Conservation (phyloP, 2,888 invertebrate species). For the Metallyticus violacea region DNA sequence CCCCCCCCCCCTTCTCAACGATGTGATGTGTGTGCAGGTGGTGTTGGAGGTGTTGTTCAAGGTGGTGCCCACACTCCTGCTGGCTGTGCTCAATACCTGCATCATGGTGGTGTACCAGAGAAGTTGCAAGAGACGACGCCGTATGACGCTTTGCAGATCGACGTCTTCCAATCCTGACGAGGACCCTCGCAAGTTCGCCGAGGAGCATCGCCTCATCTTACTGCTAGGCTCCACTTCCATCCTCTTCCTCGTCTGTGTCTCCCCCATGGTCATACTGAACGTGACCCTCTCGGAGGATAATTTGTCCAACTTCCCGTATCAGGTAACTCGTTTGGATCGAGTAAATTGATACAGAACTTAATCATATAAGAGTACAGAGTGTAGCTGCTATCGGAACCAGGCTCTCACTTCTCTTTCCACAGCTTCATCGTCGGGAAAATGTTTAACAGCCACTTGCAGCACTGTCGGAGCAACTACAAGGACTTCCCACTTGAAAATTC, state of each 20-base stretch:
- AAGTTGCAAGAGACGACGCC: slow-evolving; percentile 60
- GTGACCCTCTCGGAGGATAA: slow-evolving; percentile 63
- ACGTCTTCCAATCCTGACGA: slow-evolving; percentile 55
- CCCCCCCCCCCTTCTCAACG: slow-evolving; percentile 51
- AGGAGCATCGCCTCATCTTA: slow-evolving; percentile 63
- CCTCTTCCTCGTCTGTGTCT: slow-evolving; percentile 64
- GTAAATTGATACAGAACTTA: no score
- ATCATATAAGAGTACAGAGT: no score
- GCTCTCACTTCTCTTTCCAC: no score
- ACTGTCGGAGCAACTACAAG: no score
- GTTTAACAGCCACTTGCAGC: no score
- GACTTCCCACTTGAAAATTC: no score
- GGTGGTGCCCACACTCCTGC: slow-evolving; percentile 62
- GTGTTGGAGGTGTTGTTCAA: slow-evolving; percentile 64
- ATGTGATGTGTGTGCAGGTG: slow-evolving; percentile 47
- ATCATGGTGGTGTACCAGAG: slow-evolving; percentile 65
- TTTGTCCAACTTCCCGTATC: slow-evolving; percentile 60
- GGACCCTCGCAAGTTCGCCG: slow-evolving; percentile 63
- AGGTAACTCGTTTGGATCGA: no score
- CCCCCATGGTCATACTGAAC: slow-evolving; percentile 68
- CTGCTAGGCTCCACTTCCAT: slow-evolving; percentile 65
- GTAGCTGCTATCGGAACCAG: no score
- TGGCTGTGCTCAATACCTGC: slow-evolving; percentile 62
- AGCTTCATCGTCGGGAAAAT: no score
- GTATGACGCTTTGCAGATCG: slow-evolving; percentile 61